Evolutionary conservation across 92 coral and sea anemone genomes (phyloP).

Genomic region (Epizoanthus fatuus): DNA sequence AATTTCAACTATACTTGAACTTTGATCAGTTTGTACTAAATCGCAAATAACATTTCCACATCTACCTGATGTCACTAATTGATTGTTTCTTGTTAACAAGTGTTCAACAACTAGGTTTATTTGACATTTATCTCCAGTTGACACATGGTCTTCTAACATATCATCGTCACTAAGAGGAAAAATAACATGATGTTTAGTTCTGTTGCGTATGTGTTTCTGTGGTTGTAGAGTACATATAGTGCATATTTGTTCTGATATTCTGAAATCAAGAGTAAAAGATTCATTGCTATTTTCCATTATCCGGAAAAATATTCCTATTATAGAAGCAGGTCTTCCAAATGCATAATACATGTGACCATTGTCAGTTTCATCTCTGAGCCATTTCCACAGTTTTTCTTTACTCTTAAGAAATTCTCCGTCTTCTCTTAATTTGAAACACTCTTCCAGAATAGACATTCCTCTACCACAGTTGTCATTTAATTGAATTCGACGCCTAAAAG

Average conservation of each 20-base stretch:
- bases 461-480: neutral
- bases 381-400: slow-evolving; percentile 57
- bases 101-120: slow-evolving; percentile 1
- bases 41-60: slow-evolving; percentile 31
- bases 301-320: slow-evolving; percentile 20
- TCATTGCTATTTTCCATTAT: neutral
- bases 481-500: slow-evolving; percentile 43
- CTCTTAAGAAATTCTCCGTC: slow-evolving; percentile 48
- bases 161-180: slow-evolving; percentile 32
- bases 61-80: neutral
- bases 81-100: slow-evolving; percentile 26
- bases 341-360: slow-evolving; percentile 57
- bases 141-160: slow-evolving; percentile 6
- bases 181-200: slow-evolving; percentile 7
- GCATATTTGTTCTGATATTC: slow-evolving; percentile 2
- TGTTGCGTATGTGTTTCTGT: neutral
- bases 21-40: neutral
- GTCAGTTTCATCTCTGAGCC: slow-evolving; percentile 64
- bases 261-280: neutral
- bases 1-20: neutral
- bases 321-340: slow-evolving; percentile 49
- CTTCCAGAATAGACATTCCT: slow-evolving; percentile 29
- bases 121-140: slow-evolving; percentile 7
- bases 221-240: slow-evolving; percentile 18
- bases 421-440: slow-evolving; percentile 48